A percentile compares a stretch with the other conserved stretches of the same genome.
phyloP scores from a whole-genome alignment of 2,113 vertebrate genomes.

The Sturnus vulgaris region DNA sequence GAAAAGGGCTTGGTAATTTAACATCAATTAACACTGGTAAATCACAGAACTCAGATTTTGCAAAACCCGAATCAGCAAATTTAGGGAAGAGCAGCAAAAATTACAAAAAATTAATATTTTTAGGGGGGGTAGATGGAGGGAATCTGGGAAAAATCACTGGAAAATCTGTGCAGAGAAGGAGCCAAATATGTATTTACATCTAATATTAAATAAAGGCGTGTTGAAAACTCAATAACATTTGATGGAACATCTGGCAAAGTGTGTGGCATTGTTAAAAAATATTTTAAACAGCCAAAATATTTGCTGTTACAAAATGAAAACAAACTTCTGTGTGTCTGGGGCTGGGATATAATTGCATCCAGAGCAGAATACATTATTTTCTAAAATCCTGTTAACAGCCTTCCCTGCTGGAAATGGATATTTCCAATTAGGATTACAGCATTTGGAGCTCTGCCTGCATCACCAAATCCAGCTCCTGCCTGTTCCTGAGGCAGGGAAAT shows the following conservation, averaged over 20 bases:
- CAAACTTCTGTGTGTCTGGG: background rate
- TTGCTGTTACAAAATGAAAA: background rate
- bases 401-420: background rate
- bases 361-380: background rate
- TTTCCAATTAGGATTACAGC: background rate
- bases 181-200: background rate
- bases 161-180: background rate
- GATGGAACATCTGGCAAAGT: slow-evolving; percentile 7
- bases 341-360: background rate
- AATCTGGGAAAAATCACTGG: background rate
- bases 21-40: background rate
- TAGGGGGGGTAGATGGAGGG: background rate
- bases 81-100: background rate
- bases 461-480: fast-evolving
- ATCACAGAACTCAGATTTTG: background rate
- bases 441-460: background rate
- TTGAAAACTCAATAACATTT: background rate
- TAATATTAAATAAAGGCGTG: background rate
- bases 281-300: background rate
- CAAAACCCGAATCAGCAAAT: background rate
- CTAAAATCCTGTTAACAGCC: background rate
- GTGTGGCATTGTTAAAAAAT: background rate
- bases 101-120: background rate
- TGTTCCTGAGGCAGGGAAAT: background rate
- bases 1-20: fast-evolving